phyloP scores from a whole-genome alignment of 2,797 vertebrate species.

The Melanogrammus aeglefinus region DNA sequence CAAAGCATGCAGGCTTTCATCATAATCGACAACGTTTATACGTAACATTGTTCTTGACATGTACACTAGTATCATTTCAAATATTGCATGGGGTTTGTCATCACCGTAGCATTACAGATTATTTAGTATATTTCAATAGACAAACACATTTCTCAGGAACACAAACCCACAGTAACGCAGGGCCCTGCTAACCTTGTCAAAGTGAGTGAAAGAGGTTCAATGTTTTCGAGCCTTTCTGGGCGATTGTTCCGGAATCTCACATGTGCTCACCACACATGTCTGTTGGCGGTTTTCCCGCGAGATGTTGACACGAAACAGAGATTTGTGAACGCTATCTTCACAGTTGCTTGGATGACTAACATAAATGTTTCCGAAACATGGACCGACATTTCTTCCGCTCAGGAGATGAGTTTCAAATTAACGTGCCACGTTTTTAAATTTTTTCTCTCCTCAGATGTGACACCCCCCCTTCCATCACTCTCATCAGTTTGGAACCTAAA shows the following conservation, averaged over 20 bases:
- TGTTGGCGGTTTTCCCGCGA: conserved; percentile 42
- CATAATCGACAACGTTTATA: neutral
- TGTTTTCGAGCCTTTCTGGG: conserved; percentile 21
- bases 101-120: neutral
- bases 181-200: neutral
- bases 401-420: conserved; percentile 27
- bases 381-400: conserved; percentile 28
- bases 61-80: neutral
- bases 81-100: neutral
- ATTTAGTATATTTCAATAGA: neutral
- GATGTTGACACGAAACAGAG: conserved; percentile 39
- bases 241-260: conserved; percentile 58
- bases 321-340: conserved; percentile 23
- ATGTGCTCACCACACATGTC: conserved; percentile 47
- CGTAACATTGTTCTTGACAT: neutral
- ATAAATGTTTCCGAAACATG: conserved; percentile 15
- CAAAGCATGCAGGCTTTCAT: neutral
- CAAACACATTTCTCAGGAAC: neutral
- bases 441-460: neutral
- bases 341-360: conserved; percentile 5
- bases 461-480: too few relatives aligned
- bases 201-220: neutral
- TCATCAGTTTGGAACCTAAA: neutral
- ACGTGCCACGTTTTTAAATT: conserved; percentile 15
- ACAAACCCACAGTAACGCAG: neutral